Evolutionary conservation across 2,113 vertebrate species (phyloP), one percentile per base, ranked within the genome.

Genomic region (Pseudopipra pipra): DNA sequence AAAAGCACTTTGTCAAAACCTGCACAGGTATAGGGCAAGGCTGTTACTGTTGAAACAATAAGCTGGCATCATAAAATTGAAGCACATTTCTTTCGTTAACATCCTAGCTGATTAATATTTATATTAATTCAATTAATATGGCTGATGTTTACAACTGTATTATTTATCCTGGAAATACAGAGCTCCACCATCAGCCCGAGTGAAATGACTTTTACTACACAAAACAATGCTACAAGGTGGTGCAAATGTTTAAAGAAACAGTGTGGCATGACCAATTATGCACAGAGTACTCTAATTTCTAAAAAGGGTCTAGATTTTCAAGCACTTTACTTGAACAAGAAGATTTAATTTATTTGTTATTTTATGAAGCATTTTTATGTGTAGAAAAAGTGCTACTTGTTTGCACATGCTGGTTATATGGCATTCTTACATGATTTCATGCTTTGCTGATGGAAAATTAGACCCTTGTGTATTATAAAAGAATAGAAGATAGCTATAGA

Each of bases 361-460:
- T 99, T 98, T 98, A 98, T 97, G 96, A 97, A 98, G 97, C 98
- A 97, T 98, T 97, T 98, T 98, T 98, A 97, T 98, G 97, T 96
- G 90, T 95, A 93, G 93, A 97, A 98, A 98, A 98, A 98, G 97
- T 98, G 98, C 96, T 98, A 97, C 98, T 98, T 98, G 97, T 98
- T 98, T 98, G 97, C 97, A 97, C 97, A 98, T 95, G 97, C 98
- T 98, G 99, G 98, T 99, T 99, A 98, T 98, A 98, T 98, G 97
- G 98, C 98, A 98, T 99, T 99, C 98, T 99, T 98, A 97, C 97
- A 98, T 98, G 98, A 99, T 99, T 99, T 99, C 98, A 99, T 99
- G 98, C 99, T 99, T 99, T 99, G 97, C 98, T 98, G 98, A 99
- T 99, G 98, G 98, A 99, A 99, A 99, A 99, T 99, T 98, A 99